Percentiles rank a stretch among this genome's conserved stretches.
Evolutionary conservation across 2,113 vertebrate genomes (phyloP).

Genomic region (Eolophus roseicapilla): DNA sequence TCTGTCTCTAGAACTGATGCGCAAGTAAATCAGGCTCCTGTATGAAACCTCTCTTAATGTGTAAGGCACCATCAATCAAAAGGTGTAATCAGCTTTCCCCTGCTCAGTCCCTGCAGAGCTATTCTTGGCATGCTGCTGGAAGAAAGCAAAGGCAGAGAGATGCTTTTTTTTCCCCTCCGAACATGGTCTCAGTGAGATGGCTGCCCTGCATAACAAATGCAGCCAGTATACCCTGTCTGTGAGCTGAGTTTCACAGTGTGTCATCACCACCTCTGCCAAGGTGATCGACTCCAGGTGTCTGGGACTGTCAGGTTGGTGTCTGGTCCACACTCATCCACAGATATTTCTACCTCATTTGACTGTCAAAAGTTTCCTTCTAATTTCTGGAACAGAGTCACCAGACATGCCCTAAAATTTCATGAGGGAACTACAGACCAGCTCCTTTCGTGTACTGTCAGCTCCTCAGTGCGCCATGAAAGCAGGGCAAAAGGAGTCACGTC

Average conservation of each 20-base stretch:
- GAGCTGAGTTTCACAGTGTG: neutral
- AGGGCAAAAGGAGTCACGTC: accelerated
- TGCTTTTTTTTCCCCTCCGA: neutral
- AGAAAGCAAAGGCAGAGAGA: conserved; percentile 24
- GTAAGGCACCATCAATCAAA: conserved; percentile 50
- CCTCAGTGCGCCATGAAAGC: neutral
- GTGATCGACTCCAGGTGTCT: neutral
- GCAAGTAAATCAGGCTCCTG: conserved; percentile 36
- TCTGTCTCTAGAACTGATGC: neutral
- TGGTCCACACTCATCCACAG: neutral
- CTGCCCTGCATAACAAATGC: neutral
- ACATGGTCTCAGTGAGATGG: neutral
- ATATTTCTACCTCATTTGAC: neutral
- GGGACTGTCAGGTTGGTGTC: neutral
- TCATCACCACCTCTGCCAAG: conserved; percentile 8
- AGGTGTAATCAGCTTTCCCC: conserved; percentile 47
- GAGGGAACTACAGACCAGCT: neutral
- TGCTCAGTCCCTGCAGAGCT: conserved; percentile 45
- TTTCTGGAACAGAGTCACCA: neutral
- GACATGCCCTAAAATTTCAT: conserved; percentile 30
- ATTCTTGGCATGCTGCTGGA: conserved; percentile 32
- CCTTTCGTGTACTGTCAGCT: neutral
- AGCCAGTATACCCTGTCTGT: neutral
- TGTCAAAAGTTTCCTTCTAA: neutral
- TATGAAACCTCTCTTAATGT: conserved; percentile 35